Evolutionary conservation across 1,140 invertebrate genomes (phyloP).

Genomic region (Scaptomyza hsui): DNA sequence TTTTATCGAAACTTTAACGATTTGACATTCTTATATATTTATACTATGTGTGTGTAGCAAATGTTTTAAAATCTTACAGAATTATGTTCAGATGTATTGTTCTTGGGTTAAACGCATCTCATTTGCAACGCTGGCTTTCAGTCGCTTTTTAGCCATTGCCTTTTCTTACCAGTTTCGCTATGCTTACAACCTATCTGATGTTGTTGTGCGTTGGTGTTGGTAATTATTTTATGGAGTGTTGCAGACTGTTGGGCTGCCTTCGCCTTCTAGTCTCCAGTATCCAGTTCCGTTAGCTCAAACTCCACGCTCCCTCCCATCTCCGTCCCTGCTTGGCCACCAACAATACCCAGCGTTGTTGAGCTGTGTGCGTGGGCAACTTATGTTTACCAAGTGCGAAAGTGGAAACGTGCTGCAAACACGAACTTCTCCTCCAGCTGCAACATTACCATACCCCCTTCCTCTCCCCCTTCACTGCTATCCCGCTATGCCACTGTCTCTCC

Average conservation of each 20-base stretch:
- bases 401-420: conserved; percentile 80
- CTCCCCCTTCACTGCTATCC: background rate
- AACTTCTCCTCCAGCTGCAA: conserved; percentile 56
- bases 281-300: conserved; percentile 5
- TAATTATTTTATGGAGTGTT: conserved; percentile 77
- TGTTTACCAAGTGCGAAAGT: conserved; percentile 81
- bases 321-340: background rate
- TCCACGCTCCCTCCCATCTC: background rate
- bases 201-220: conserved; percentile 55
- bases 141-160: conserved; percentile 2
- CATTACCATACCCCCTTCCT: conserved; percentile 8
- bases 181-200: conserved; percentile 6
- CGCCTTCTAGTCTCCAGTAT: conserved; percentile 23
- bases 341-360: background rate
- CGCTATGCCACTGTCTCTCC: background rate
- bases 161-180: conserved; percentile 13
- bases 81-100: no score
- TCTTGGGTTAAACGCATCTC: background rate
- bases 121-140: background rate
- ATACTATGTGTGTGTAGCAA: no score
- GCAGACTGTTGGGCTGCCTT: conserved; percentile 37
- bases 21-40: no score
- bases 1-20: no score
- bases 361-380: conserved; percentile 68
- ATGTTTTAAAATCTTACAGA: no score